phyloP scores from a whole-genome alignment of 2,797 vertebrate genomes.

The Acridotheres tristis region DNA sequence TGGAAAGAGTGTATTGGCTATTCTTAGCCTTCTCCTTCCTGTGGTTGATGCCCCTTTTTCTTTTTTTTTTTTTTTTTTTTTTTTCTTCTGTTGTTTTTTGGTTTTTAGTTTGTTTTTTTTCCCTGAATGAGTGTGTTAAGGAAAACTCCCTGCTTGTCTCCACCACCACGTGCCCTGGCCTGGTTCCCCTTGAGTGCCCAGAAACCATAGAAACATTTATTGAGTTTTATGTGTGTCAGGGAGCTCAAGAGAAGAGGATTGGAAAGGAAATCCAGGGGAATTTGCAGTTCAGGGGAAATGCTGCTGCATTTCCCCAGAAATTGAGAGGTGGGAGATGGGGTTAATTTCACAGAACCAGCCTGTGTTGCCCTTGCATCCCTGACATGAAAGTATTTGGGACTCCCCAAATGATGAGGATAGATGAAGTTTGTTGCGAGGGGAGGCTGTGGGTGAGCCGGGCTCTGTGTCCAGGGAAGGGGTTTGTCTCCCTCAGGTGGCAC shows the following conservation, averaged over 20 bases:
- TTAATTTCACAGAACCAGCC: not conserved
- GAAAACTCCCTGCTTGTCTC: not conserved
- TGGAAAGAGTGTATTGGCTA: not conserved
- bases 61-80: fast-evolving
- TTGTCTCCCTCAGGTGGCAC: constrained; percentile 47
- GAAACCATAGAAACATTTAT: fast-evolving
- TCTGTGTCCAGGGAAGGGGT: not conserved
- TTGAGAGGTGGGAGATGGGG: not conserved
- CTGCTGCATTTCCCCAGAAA: not conserved
- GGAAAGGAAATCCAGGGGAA: not conserved
- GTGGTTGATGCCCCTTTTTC: not conserved
- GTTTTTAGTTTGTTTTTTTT: too few species aligned
- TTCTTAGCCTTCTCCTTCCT: not conserved
- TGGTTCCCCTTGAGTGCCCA: not conserved
- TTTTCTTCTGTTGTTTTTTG: too few species aligned
- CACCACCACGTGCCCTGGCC: not conserved
- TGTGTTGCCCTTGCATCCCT: not conserved
- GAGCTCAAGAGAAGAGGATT: not conserved
- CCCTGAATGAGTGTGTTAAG: not conserved
- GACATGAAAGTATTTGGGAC: fast-evolving
- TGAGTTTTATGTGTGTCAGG: not conserved
- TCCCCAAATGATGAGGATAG: fast-evolving
- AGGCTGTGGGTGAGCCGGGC: not conserved
- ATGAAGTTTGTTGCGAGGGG: fast-evolving
- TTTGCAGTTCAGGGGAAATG: not conserved